phyloP scores from a whole-genome alignment of 2,888 invertebrate species.

The Parnassius mnemosyne region DNA sequence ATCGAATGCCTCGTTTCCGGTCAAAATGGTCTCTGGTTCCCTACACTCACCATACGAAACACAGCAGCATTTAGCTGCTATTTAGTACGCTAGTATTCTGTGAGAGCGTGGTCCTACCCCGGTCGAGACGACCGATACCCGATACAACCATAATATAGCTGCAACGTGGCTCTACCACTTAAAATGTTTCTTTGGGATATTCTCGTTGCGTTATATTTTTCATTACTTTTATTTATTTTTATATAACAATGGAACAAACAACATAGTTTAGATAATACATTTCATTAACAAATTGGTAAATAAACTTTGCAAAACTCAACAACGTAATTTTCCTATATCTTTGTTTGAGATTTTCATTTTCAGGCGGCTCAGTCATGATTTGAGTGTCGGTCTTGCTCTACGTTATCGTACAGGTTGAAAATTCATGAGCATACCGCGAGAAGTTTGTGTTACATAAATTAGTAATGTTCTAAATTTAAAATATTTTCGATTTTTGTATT shows the following conservation, averaged over 20 bases:
- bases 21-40: too few relatives aligned
- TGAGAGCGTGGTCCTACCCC: too few relatives aligned
- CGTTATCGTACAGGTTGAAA: slow-evolving; percentile 35
- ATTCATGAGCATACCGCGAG: slow-evolving; percentile 5
- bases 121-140: too few relatives aligned
- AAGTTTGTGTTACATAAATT: slow-evolving; percentile 4
- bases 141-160: too few relatives aligned
- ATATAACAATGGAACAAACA: not conserved
- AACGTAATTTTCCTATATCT: slow-evolving; percentile 15
- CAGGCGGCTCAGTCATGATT: slow-evolving; percentile 53
- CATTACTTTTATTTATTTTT: not conserved
- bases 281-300: slow-evolving; percentile 1
- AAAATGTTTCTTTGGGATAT: not conserved
- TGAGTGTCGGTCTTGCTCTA: slow-evolving; percentile 44
- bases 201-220: not conserved
- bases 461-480: too few relatives aligned
- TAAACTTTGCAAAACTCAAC: not conserved
- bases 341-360: slow-evolving; percentile 43
- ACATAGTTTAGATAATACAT: not conserved
- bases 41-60: too few relatives aligned
- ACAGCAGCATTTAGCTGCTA: too few relatives aligned
- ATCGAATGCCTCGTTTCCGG: too few relatives aligned
- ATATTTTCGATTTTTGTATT: not conserved
- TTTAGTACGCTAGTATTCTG: too few relatives aligned
- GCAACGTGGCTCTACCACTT: too few relatives aligned